Evolutionary conservation across 2,888 invertebrate genomes (phyloP), one percentile per base, ranked within the genome.

Genomic region (Stictocephala bisonia): DNA sequence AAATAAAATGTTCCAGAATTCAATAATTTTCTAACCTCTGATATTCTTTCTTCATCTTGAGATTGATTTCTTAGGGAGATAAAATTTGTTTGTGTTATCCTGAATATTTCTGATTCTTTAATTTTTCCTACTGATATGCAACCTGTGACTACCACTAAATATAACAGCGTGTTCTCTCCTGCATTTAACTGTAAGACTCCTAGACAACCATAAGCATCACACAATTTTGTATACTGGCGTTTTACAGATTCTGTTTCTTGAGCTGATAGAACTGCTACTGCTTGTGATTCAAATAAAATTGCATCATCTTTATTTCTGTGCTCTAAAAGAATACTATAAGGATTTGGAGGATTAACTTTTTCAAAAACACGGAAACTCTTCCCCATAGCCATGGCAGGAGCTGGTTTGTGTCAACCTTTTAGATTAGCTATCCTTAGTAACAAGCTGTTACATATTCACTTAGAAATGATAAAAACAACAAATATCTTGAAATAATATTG

Each of bases 1-100:
- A 99, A 99, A 83, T 99, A 99, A 85, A 99, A 99, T 40, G 96
- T 97, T 9, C 99, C 99, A 15, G 98, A 97, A 83, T 96, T 97
- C 3, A 99, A 87, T 71, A 99, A 86, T 84, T 97, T 97, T 76
- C 95, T 89, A 4, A 88, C 84, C 82, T 90, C 90, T 0, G 86
- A 84, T 29, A 89, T 86, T 75, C 87, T 83, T 77, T 90, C 89
- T 79, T 89, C 89, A 78, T 86, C 87, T 35, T 83, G 83, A 78
- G 87, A 86, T 51, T 90, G 90, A 82, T 92, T 91, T 83, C 93
- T 91, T 74, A 98, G 85, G 0, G 97, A 95, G 11, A 97, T 87
- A 83, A 97, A 95, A 80, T 92, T 91, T 0, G 96, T 95, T 84
- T 95, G 95, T 0, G 96, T 97, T 73, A 99, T 93, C 78, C 96